Conservation (phyloP, 23 tunicate genomes). For the Phallusia fumigata region DNA sequence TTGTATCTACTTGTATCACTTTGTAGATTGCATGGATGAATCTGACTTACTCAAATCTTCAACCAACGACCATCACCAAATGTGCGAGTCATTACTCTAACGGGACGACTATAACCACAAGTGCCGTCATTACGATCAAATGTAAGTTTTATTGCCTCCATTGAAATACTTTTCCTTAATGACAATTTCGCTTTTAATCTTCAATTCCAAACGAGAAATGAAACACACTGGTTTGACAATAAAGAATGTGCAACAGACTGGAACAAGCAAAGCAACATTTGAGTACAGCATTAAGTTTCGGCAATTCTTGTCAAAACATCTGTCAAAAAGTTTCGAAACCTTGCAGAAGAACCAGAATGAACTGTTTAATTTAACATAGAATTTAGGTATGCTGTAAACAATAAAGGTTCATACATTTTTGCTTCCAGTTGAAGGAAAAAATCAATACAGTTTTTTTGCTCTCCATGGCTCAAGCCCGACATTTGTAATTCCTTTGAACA, state of each 20-base stretch:
- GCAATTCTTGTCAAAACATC: too few relatives aligned
- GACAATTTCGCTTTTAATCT: too few relatives aligned
- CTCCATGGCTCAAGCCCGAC: not conserved
- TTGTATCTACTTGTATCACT: not conserved
- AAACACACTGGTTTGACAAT: too few relatives aligned
- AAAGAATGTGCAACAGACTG: too few relatives aligned
- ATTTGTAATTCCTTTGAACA: not conserved
- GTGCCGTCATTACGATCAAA: not conserved
- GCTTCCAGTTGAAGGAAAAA: not conserved
- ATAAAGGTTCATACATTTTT: not conserved
- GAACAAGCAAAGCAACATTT: not conserved
- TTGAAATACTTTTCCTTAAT: too few relatives aligned
- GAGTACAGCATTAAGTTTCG: too few relatives aligned
- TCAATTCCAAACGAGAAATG: too few relatives aligned
- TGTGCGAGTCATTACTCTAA: not conserved
- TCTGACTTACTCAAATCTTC: not conserved
- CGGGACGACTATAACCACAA: not conserved
- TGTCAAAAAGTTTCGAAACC: too few relatives aligned
- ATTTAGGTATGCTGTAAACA: too few relatives aligned
- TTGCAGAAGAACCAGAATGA: too few relatives aligned
- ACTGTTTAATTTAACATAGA: too few relatives aligned
- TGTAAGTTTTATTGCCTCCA: too few relatives aligned
- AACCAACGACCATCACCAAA: not conserved
- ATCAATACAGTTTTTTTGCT: not conserved
- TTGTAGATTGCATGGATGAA: not conserved